Conservation (phyloP, 2,113 vertebrate species). For the Chamaea fasciata region DNA sequence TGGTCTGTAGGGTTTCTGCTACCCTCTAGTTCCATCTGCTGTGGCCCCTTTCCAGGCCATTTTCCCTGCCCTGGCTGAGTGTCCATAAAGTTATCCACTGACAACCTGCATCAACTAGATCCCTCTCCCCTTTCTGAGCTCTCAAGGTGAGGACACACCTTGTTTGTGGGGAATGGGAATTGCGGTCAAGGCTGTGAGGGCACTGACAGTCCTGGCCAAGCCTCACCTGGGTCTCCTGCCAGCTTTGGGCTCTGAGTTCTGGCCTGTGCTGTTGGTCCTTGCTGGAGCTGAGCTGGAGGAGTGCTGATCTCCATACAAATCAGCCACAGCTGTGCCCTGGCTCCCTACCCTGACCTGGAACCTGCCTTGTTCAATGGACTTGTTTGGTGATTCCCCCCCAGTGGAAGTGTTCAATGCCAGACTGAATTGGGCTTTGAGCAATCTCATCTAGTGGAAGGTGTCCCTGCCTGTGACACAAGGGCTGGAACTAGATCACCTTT, state of each 20-base stretch:
- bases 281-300: not conserved
- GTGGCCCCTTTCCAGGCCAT: not conserved
- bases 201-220: not conserved
- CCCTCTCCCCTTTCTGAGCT: not conserved
- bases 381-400: not conserved
- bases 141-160: not conserved
- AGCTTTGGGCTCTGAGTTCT: not conserved
- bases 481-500: not conserved
- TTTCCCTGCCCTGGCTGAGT: not conserved
- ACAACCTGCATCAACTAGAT: not conserved
- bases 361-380: not conserved
- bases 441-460: not conserved
- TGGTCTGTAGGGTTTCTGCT: not conserved
- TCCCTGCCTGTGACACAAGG: not conserved
- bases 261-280: not conserved
- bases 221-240: not conserved
- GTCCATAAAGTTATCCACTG: not conserved
- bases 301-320: not conserved
- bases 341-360: not conserved
- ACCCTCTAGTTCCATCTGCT: not conserved
- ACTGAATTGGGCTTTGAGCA: not conserved
- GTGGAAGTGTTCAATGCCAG: not conserved
- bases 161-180: not conserved
- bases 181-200: not conserved
- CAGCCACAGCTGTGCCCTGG: fast-evolving